A percentile compares a stretch with the other conserved stretches of the same genome.
Evolutionary conservation across 2,888 invertebrate species (phyloP).

Genomic region (Limnephilus auricula): DNA sequence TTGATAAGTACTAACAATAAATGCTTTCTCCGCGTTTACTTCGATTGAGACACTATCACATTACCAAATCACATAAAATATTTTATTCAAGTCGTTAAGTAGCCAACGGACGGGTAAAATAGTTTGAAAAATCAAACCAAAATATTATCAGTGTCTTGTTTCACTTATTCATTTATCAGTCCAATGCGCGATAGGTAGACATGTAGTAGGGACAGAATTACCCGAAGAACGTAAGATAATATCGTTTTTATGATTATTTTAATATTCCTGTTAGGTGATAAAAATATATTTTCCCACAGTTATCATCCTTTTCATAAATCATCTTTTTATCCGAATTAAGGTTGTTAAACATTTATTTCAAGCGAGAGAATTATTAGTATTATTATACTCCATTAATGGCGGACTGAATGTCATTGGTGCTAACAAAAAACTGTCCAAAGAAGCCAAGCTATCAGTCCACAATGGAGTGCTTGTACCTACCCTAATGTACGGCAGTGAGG

Average conservation of each 20-base stretch:
- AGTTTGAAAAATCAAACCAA: neutral
- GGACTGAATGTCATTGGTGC: no score
- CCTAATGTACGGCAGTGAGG: no score
- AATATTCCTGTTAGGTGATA: neutral
- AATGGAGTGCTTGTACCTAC: no score
- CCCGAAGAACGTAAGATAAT: neutral
- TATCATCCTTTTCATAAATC: neutral
- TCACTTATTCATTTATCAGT: neutral
- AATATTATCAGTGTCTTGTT: constrained; percentile 5
- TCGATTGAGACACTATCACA: neutral
- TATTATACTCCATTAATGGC: no score
- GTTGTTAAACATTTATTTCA: neutral
- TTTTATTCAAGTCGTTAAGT: neutral
- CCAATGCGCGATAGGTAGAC: neutral
- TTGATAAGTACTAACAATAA: neutral
- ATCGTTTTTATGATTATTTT: constrained; percentile 3
- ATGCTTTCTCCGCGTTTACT: neutral
- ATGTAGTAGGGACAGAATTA: neutral
- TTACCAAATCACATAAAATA: neutral
- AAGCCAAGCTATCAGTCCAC: no score
- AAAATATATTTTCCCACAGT: neutral
- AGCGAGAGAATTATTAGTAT: neutral
- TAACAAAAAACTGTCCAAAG: no score
- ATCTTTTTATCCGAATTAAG: neutral
- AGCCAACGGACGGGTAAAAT: neutral